Conservation (phyloP, 2,797 vertebrate species). For the Thripadectes ignobilis region DNA sequence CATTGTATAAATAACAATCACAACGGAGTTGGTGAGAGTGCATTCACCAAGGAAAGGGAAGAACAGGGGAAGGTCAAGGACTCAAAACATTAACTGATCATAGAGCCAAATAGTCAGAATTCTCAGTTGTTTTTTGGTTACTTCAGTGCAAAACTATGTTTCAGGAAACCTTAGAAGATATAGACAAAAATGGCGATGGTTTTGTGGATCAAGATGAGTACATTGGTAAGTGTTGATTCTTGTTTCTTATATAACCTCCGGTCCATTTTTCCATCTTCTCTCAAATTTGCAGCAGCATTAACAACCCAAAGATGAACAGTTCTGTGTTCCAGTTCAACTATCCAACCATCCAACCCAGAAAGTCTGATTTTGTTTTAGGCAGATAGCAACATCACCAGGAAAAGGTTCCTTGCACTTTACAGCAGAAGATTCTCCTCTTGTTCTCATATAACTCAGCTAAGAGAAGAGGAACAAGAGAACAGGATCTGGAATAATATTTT, state of each 20-base stretch:
- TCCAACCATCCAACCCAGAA: background rate
- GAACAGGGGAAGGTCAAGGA: background rate
- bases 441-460: background rate
- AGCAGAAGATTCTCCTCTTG: background rate
- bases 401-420: background rate
- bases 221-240: conserved; percentile 84
- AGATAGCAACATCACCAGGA: background rate
- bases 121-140: background rate
- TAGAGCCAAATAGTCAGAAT: background rate
- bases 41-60: no score
- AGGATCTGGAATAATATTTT: background rate
- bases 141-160: background rate
- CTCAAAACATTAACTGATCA: background rate
- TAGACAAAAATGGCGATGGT: conserved; percentile 94
- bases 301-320: background rate
- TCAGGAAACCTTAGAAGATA: conserved; percentile 98
- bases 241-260: background rate
- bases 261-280: background rate
- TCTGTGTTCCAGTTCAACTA: background rate
- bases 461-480: background rate
- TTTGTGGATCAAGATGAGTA: conserved; percentile 97
- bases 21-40: background rate
- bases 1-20: background rate
- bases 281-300: background rate
- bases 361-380: background rate